Conservation (phyloP, 2,113 vertebrate species). For the Clarias batrachus region DNA sequence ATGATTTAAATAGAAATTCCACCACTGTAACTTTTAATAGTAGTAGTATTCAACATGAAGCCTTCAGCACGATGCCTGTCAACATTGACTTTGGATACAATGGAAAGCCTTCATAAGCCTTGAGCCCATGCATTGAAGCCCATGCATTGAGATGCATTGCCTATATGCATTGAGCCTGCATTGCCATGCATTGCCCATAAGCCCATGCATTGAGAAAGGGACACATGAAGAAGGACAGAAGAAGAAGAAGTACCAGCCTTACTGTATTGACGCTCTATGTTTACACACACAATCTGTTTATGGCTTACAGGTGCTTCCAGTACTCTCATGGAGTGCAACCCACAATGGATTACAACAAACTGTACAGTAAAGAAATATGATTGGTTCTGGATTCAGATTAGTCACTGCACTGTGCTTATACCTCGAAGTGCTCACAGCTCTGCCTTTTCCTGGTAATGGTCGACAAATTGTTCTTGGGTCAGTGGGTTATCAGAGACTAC, state of each 20-base stretch:
- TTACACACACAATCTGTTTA: not conserved
- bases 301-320: too few relatives aligned
- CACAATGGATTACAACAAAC: not conserved
- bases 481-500: conserved; percentile 49
- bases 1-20: too few relatives aligned
- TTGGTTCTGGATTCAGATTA: not conserved
- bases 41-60: not conserved
- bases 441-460: conserved; percentile 38
- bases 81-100: not conserved
- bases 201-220: not conserved
- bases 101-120: not conserved
- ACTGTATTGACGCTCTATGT: not conserved
- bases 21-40: not conserved
- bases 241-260: not conserved
- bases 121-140: too few relatives aligned
- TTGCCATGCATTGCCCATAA: too few relatives aligned
- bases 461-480: conserved; percentile 48
- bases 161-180: too few relatives aligned
- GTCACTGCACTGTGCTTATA: too few relatives aligned
- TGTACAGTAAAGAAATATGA: not conserved
- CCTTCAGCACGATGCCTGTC: too few relatives aligned
- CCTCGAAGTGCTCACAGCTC: not conserved
- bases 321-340: not conserved
- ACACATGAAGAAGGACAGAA: not conserved
- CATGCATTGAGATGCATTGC: not conserved